These are phyloP conservation scores for Lutraria rhynchaena DNA, from an alignment of 1,140 invertebrate species.

Conservation along the genomic window DNA sequence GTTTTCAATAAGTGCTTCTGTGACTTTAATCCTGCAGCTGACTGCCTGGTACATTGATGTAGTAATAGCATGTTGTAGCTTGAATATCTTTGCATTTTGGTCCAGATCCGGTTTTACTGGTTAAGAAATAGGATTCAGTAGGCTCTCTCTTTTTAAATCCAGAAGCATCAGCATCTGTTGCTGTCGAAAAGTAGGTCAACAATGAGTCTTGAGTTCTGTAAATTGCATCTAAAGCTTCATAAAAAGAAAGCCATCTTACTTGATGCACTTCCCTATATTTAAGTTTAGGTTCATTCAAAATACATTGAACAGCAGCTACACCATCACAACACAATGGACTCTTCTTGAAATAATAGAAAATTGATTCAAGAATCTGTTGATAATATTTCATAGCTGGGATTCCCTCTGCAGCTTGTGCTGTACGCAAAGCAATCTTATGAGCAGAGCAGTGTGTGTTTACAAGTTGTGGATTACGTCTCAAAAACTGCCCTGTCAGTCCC, in stretches of 20 bases:
- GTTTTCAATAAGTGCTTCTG: too few species aligned
- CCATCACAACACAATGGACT: slow-evolving; percentile 21
- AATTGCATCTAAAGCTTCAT: slow-evolving; percentile 12
- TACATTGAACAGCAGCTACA: slow-evolving; percentile 12
- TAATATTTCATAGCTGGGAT: too few species aligned
- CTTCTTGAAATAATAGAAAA: slow-evolving; percentile 40
- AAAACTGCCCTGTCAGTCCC: background rate
- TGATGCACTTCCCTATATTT: slow-evolving; percentile 41
- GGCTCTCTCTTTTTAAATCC: slow-evolving; percentile 28
- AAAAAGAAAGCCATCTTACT: slow-evolving; percentile 32
- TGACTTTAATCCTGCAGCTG: too few species aligned
- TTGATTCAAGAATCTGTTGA: too few species aligned
- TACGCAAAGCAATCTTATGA: slow-evolving; percentile 4
- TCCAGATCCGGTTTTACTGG: background rate
- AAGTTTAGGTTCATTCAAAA: slow-evolving; percentile 11
- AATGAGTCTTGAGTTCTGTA: slow-evolving; percentile 26
- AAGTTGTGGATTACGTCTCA: slow-evolving; percentile 2
- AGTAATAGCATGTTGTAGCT: slow-evolving; percentile 11
- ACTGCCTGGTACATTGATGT: slow-evolving; percentile 13
- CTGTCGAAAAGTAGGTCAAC: background rate
- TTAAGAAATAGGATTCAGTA: slow-evolving; percentile 16
- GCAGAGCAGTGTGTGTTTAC: slow-evolving; percentile 36
- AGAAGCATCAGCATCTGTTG: slow-evolving; percentile 6
- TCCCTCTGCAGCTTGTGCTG: slow-evolving; percentile 22
- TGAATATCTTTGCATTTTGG: slow-evolving; percentile 3